Conservation (phyloP, 2,797 vertebrate genomes). For the Chromobotia macracanthus region DNA sequence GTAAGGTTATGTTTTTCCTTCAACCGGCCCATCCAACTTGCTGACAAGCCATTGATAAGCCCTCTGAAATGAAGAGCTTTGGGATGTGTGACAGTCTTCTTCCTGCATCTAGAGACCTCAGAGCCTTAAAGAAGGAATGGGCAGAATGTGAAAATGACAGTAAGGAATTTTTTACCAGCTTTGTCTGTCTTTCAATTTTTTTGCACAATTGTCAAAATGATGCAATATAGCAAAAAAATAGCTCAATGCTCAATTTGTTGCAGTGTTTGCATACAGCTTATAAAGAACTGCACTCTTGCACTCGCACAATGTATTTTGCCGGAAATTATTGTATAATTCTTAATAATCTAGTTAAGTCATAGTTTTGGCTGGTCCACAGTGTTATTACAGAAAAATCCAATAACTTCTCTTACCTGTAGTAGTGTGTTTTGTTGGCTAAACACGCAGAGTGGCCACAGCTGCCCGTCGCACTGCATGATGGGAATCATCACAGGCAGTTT, state of each 20-base stretch:
- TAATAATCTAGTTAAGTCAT: not conserved
- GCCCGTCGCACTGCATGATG: conserved; percentile 80
- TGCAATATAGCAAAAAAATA: conserved; percentile 59
- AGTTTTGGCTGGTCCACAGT: not conserved
- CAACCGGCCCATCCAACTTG: conserved; percentile 50
- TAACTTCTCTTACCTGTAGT: conserved; percentile 77
- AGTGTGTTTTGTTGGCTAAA: conserved; percentile 67
- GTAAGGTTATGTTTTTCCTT: conserved; percentile 43
- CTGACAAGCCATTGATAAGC: conserved; percentile 68
- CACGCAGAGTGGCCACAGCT: conserved; percentile 69
- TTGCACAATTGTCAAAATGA: conserved; percentile 62
- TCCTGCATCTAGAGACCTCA: conserved; percentile 69
- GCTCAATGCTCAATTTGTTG: conserved; percentile 49
- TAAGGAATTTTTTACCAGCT: conserved; percentile 54
- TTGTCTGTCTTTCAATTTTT: conserved; percentile 53
- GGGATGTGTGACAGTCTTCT: conserved; percentile 65
- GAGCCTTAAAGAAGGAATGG: conserved; percentile 65
- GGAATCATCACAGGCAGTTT: conserved; percentile 80
- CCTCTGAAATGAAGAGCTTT: conserved; percentile 58
- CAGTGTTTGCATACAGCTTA: conserved; percentile 51
- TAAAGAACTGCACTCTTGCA: conserved; percentile 37
- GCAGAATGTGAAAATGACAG: conserved; percentile 54
- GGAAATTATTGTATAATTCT: not conserved
- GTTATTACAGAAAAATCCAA: conserved; percentile 5
- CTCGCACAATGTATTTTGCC: not conserved